phyloP scores from a whole-genome alignment of 2,113 vertebrate genomes.

The Carassius gibelio region DNA sequence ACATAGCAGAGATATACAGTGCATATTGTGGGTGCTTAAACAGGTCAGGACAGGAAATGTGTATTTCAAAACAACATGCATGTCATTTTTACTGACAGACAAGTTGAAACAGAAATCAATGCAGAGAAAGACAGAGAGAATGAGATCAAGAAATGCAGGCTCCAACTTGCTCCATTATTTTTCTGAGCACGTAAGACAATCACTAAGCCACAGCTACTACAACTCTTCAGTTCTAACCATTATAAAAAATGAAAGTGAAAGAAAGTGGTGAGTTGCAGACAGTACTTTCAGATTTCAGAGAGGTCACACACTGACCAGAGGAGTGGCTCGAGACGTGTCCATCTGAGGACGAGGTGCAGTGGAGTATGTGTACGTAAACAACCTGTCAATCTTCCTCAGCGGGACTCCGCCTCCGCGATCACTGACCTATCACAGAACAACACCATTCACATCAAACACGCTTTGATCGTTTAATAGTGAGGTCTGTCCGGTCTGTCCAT shows the following conservation, averaged over 20 bases:
- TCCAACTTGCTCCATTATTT: no score
- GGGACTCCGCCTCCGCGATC: slow-evolving; percentile 95
- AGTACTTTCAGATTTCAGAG: background rate
- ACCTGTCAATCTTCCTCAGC: slow-evolving; percentile 90
- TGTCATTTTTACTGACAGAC: background rate
- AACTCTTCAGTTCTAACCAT: background rate
- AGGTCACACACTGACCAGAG: slow-evolving; percentile 79
- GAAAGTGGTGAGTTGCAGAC: background rate
- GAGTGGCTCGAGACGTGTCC: slow-evolving; percentile 83
- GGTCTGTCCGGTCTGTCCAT: slow-evolving; percentile 6
- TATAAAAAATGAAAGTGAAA: background rate
- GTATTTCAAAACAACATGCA: background rate
- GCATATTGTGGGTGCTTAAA: background rate
- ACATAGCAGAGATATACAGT: background rate
- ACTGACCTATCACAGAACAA: slow-evolving; percentile 79
- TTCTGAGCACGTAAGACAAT: background rate
- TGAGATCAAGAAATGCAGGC: background rate
- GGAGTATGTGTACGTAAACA: slow-evolving; percentile 97
- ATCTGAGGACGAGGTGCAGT: slow-evolving; percentile 89
- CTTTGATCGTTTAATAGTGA: background rate
- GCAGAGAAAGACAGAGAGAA: background rate
- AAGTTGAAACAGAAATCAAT: background rate
- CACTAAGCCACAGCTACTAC: background rate
- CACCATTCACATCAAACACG: background rate
- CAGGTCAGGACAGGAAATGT: no score